phyloP scores from a whole-genome alignment of 1,140 invertebrate species.

The Cecropterus lyciades region DNA sequence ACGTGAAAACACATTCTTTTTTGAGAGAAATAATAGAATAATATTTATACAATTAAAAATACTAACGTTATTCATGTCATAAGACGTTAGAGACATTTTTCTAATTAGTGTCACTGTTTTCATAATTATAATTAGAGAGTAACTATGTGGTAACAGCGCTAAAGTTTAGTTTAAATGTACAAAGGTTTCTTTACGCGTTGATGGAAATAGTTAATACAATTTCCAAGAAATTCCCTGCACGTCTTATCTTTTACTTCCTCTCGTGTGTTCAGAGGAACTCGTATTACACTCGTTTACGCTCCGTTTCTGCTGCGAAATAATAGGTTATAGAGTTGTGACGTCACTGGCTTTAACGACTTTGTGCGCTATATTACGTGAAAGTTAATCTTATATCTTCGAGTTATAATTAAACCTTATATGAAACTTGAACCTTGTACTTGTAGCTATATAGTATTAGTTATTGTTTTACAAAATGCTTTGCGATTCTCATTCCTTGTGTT shows the following conservation, averaged over 20 bases:
- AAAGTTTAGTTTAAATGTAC: conserved; percentile 8
- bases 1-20: no score
- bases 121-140: background rate
- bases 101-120: no score
- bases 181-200: conserved; percentile 28
- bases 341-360: conserved; percentile 25
- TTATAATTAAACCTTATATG: background rate
- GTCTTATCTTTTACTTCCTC: conserved; percentile 37
- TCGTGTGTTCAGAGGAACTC: conserved; percentile 31
- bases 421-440: background rate
- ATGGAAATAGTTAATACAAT: conserved; percentile 37
- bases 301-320: conserved; percentile 33
- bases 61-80: no score
- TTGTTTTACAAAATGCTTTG: no score
- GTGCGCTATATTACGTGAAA: conserved; percentile 11
- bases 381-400: background rate
- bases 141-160: background rate
- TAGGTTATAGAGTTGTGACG: conserved; percentile 32
- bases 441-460: no score
- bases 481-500: no score
- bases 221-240: conserved; percentile 30
- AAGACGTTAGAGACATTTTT: no score
- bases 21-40: no score
- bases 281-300: conserved; percentile 35
- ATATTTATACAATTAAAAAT: no score